These are phyloP conservation scores for Pristionchus exspectatus DNA, from an alignment of 2,888 invertebrate genomes.

Conservation along the genomic window DNA sequence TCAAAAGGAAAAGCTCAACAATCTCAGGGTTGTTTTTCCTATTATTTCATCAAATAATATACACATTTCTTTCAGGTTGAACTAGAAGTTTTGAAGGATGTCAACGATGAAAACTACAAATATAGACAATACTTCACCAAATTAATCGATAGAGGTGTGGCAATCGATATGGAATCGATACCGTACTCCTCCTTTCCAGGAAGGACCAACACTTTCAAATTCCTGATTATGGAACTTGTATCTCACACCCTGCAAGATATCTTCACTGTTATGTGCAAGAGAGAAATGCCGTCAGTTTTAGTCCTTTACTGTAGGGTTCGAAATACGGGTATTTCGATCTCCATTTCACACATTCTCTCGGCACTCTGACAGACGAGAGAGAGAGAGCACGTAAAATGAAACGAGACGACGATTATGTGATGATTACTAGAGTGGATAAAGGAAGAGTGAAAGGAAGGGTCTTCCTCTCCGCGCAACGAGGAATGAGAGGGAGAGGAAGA, in stretches of 20 bases:
- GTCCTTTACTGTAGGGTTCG: no score
- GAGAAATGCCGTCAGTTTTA: background rate
- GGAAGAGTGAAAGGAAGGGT: no score
- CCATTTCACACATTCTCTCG: no score
- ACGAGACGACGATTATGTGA: no score
- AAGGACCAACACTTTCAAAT: background rate
- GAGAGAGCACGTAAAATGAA: no score
- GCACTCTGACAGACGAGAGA: no score
- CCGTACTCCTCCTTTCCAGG: background rate
- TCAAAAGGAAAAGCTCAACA: background rate
- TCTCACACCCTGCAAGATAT: background rate
- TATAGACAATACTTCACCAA: background rate
- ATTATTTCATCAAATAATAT: background rate
- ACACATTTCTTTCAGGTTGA: background rate
- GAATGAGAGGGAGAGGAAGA: no score
- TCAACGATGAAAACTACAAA: background rate
- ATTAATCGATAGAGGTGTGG: background rate
- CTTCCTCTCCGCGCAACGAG: no score
- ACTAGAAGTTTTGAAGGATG: background rate
- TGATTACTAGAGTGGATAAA: no score
- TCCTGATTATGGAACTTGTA: background rate
- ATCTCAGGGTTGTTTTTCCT: background rate
- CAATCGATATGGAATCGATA: background rate
- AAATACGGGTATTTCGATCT: no score
- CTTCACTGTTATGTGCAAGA: background rate